Percentiles rank a stretch among this genome's conserved stretches.
phyloP scores from a whole-genome alignment of 1,140 invertebrate genomes.

The Ips typographus region DNA sequence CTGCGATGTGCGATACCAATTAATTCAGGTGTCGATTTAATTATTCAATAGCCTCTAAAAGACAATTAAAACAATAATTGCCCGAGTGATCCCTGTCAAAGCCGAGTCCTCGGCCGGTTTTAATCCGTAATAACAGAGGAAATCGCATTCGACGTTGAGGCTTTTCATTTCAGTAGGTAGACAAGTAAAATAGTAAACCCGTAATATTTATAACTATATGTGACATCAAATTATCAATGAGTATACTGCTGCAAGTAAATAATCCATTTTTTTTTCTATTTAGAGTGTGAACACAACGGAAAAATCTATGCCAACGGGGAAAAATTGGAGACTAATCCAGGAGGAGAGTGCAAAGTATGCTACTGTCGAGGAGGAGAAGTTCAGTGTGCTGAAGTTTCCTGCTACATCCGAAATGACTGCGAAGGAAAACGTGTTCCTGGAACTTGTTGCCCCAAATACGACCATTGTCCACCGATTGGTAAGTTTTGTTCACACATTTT shows the following conservation, averaged over 20 bases:
- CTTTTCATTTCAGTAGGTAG: neutral
- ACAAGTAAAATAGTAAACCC: neutral
- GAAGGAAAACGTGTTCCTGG: slow-evolving; percentile 66
- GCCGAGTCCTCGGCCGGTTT: neutral
- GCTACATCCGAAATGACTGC: slow-evolving; percentile 73
- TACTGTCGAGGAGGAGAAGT: slow-evolving; percentile 78
- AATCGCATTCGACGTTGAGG: no score
- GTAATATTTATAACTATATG: no score
- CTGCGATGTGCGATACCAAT: no score
- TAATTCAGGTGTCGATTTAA: no score
- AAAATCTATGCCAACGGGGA: slow-evolving; percentile 73
- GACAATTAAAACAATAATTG: slow-evolving; percentile 13
- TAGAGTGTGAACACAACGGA: slow-evolving; percentile 76
- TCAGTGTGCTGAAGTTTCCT: slow-evolving; percentile 71
- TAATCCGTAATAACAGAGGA: neutral
- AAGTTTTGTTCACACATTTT: slow-evolving; percentile 19
- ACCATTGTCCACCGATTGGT: slow-evolving; percentile 72
- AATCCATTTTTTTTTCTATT: slow-evolving; percentile 39
- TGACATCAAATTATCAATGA: no score
- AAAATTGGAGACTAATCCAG: slow-evolving; percentile 64
- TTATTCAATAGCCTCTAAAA: neutral
- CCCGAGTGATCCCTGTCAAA: neutral
- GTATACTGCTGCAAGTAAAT: neutral
- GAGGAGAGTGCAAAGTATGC: slow-evolving; percentile 73
- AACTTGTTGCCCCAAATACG: slow-evolving; percentile 76